Base-by-base conservation (phyloP, 2,797 vertebrate species). In the Orestias chungarensis region DNA sequence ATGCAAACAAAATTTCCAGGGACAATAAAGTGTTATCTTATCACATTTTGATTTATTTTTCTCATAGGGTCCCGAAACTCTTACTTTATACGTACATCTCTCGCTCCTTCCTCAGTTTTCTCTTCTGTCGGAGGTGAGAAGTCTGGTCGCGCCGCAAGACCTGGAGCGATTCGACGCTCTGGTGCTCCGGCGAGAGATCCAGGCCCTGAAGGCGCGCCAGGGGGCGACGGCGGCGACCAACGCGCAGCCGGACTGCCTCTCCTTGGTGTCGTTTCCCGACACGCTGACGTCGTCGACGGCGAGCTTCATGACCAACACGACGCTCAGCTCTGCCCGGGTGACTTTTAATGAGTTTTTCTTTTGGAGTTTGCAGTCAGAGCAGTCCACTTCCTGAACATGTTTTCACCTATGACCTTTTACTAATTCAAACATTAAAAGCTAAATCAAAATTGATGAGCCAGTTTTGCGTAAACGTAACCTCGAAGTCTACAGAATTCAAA, bases 321-420 rank as follows among this genome's bases (percentile, higher is more conserved):
- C 98, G 0, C 95, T 98, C 90, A 99, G 97, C 93, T 98, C 97
- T 0, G 97, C 98, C 44, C 93, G 98, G 95, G 98, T 99, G 12
- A 3, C 43, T 44, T 44, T 44, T 44, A 44, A 44, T 2, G 43
- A 15, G 10, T 1, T 44, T 15, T 44, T 15, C 8, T 9, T 43
- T 12, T 15, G 3, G 14, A 4, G 43, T 44, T 44, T 17, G 14
- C 43, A 42, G 40, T 44, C 43, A 42, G 40, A 44, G 43, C 17
- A 15, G 2, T 44, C 17, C 43, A 14, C 17, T 44, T 15, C 12
- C 43, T 44, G 14, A 42, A 42, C 40, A 42, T 44, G 2, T 44
- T 15, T 44, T 44, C 43, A 44, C 17, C 17, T 44, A 17, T 17
- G 2, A 44, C 43, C 43, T 44, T 2, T 44, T 12, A 44, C 9